Base-by-base conservation (phyloP, 2,888 invertebrate species). In the Tricholauxania praeusta region DNA sequence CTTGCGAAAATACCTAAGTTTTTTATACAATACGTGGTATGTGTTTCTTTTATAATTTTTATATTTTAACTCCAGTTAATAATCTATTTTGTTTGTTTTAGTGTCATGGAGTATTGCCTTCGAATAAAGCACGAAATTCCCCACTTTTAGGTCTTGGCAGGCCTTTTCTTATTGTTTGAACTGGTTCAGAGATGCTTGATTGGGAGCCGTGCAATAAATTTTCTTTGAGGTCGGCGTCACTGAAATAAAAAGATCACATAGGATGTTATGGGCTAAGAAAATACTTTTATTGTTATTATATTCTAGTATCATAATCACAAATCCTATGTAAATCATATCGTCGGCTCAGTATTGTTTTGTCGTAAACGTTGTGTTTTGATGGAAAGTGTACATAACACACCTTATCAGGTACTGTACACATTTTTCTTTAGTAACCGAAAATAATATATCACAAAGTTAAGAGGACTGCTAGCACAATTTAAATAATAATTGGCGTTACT, bases 41-140 rank as follows among this genome's bases (percentile, higher is more conserved):
- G 19, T 19, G 15, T 28, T 57, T 57, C 28, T 28, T 28, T 28
- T 57, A 14, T 28, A 28, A 22, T 57, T 28, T 3, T 57, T 28
- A 28, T 57, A 28, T 7, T 57, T 12, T 12, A 49, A 51, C 49
- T 28, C 28, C 28, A 22, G 28, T 64, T 64, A 15, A 64, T 64
- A 51, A 51, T 49, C 49, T 48, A 14, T 57, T 57, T 19, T 22
- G 19, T 12, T 68, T 74, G 79, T 82, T 81, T 85, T 84, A 85
- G 85, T 85, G 86, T 87, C 87, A 87, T 85, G 88, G 88, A 75
- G 87, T 88, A 78, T 84, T 87, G 78, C 88, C 88, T 81, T 88
- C 88, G 80, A 88, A 88, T 63, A 88, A 83, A 79, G 88, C 87
- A 66, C 88, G 86, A 81, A 88, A 88, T 80, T 88, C 88, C 74